These are phyloP conservation scores for Hemitrygon akajei DNA, from an alignment of 2,797 vertebrate genomes.

Conservation along the genomic window DNA sequence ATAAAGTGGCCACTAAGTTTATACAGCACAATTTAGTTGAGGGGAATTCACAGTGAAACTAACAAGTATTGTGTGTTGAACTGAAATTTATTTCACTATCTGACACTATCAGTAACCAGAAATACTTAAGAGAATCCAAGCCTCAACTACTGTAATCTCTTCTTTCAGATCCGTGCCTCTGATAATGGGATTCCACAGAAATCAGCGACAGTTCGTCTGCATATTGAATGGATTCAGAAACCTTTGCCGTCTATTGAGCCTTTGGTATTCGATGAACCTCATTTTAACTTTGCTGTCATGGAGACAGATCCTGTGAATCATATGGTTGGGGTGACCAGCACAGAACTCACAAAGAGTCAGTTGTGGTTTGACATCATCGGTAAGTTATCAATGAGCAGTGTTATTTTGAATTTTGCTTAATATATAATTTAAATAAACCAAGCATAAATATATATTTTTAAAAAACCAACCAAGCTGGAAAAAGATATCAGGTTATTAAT, in stretches of 20 bases:
- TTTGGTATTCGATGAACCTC: slow-evolving; percentile 76
- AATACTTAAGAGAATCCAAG: background rate
- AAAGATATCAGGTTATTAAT: background rate
- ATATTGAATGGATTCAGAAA: slow-evolving; percentile 76
- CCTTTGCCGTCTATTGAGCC: slow-evolving; percentile 62
- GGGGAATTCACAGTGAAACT: background rate
- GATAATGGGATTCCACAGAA: slow-evolving; percentile 69
- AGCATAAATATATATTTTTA: background rate
- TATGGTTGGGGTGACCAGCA: slow-evolving; percentile 89
- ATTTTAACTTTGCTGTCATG: slow-evolving; percentile 84
- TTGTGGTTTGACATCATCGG: slow-evolving; percentile 84
- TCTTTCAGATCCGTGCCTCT: slow-evolving; percentile 74
- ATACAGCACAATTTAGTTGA: background rate
- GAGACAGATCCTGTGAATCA: slow-evolving; percentile 87
- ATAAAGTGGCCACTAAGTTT: background rate
- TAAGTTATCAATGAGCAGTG: slow-evolving; percentile 47
- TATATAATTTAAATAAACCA: too few species aligned
- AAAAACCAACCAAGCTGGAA: too few species aligned
- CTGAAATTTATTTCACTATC: background rate
- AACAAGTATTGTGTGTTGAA: too few species aligned
- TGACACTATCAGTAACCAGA: background rate
- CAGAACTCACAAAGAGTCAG: slow-evolving; percentile 65
- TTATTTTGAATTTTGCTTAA: too few species aligned
- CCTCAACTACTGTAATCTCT: background rate
- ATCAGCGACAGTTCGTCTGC: slow-evolving; percentile 72